phyloP scores from a whole-genome alignment of 2,797 vertebrate genomes.

The Erethizon dorsatum region DNA sequence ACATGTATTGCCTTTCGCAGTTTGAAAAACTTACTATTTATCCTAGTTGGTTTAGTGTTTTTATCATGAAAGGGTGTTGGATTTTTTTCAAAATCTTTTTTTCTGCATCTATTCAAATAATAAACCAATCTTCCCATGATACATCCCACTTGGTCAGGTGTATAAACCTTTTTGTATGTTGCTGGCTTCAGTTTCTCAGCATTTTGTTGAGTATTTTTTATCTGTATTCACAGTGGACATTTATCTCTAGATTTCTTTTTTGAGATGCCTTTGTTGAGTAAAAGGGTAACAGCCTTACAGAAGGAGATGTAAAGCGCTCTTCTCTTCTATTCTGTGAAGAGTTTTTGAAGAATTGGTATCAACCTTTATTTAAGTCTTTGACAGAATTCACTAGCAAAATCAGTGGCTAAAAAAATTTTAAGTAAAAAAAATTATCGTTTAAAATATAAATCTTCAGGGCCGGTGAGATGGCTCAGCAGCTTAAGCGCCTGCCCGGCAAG shows the following conservation, averaged over 20 bases:
- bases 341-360: not conserved
- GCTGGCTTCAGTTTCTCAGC: not conserved
- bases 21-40: not conserved
- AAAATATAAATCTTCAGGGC: constrained; percentile 9
- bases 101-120: not conserved
- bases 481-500: too few species aligned
- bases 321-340: not conserved
- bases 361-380: not conserved
- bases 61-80: not conserved
- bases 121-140: not conserved
- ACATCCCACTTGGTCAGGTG: not conserved
- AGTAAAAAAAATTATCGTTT: not conserved
- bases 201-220: not conserved
- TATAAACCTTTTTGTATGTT: not conserved
- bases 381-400: constrained; percentile 16
- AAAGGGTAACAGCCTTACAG: not conserved
- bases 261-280: not conserved
- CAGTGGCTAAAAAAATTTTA: not conserved
- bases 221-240: not conserved
- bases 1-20: not conserved
- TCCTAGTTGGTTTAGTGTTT: not conserved
- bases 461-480: too few species aligned
- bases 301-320: not conserved
- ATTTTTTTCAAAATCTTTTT: not conserved
- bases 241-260: not conserved